Base-by-base conservation (phyloP, 1,140 invertebrate genomes). In the Anoplolepis gracilipes region DNA sequence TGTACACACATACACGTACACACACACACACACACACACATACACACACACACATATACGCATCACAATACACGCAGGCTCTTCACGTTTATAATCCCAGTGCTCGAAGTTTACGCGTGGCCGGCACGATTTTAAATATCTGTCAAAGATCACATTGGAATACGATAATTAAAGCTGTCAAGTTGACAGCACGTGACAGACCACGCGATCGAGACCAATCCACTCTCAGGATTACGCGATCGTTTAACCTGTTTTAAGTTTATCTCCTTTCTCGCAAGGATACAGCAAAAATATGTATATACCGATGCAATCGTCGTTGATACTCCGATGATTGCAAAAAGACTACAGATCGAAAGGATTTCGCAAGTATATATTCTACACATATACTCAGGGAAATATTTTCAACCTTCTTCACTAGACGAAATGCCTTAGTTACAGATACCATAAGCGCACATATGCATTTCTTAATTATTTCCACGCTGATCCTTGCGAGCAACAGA, bases 11-110 rank as follows among this genome's bases (percentile, higher is more conserved):
- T n/a, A n/a, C n/a, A n/a, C 53, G 30, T 62, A 85, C 39, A 72
- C 62, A 84, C 39, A 72, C 62, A 30, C 39, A 1, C 13, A 46
- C 2, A 46, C 42, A 57, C 57, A 65, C 62, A 65, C 22, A 78
- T 42, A 33, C 46, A 72, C 53, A 87, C 67, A 85, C 33, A 65
- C 62, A 33, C 10, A 49, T 49, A 86, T 78, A 78, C 30, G 77
- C 61, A 82, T 84, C 75, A 86, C 49, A 13, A 39, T 85, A 93
- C 90, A 92, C 91, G 87, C 92, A 93, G 92, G 28, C 85, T 93
- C 92, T 91, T 88, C 75, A 88, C 85, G 85, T 92, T 85, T 88
- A 79, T 84, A 10, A 85, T 73, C 85, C 92, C 76, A 81, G 76
- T 85, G 87, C 59, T 62, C 11, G 57, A 28, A 88, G 84, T 69